A percentile compares a stretch with the other conserved stretches of the same genome.
These are phyloP conservation scores for Clarias fuscus DNA, from an alignment of 2,797 vertebrate species.

Conservation along the genomic window DNA sequence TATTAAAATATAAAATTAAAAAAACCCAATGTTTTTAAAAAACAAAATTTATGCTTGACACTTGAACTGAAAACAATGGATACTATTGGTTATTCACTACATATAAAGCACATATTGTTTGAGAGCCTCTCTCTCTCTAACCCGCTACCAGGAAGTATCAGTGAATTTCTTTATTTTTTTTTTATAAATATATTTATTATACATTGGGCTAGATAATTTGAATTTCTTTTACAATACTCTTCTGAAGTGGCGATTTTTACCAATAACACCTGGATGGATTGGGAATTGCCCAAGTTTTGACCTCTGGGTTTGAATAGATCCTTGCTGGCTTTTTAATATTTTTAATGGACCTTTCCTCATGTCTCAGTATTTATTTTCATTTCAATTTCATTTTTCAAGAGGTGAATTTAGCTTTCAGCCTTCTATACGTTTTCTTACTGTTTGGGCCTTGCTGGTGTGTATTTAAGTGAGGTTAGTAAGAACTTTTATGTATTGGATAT, in stretches of 20 bases:
- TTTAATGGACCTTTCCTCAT: not conserved
- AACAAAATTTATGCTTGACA: not conserved
- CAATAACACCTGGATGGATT: not conserved
- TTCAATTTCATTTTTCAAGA: not conserved
- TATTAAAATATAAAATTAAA: not conserved
- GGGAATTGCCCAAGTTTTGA: not conserved
- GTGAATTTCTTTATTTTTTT: not conserved
- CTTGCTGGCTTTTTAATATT: not conserved
- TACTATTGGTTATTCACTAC: not conserved
- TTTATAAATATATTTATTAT: not conserved
- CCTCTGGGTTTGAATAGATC: not conserved
- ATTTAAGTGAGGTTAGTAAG: not conserved
- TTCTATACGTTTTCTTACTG: not conserved
- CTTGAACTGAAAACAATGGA: not conserved
- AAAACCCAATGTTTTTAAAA: not conserved
- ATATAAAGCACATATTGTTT: not conserved
- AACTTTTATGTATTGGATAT: not conserved
- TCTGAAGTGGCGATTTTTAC: not conserved
- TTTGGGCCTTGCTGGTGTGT: not conserved
- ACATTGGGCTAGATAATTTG: not conserved
- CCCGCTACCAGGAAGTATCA: not conserved
- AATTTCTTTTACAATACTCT: not conserved
- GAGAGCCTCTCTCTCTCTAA: no score
- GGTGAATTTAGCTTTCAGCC: not conserved
- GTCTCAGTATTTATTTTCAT: not conserved